These are phyloP conservation scores for Bradypus variegatus DNA, from an alignment of 2,797 vertebrate species.

Conservation along the genomic window DNA sequence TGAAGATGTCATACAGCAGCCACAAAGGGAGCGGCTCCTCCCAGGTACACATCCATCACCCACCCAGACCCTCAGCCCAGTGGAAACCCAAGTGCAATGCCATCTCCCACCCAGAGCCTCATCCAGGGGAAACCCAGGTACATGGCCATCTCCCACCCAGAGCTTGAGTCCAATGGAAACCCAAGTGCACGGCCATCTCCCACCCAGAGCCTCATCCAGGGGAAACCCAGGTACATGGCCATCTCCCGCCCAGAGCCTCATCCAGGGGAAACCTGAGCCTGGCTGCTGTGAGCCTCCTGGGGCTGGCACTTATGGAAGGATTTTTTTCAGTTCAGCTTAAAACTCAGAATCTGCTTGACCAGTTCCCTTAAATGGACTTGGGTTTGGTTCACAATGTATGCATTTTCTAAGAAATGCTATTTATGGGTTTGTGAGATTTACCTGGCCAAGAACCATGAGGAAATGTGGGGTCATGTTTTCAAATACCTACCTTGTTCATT, in stretches of 20 bases:
- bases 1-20: background rate
- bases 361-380: background rate
- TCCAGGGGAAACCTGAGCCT: accelerated
- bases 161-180: no score
- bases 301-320: accelerated
- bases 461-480: background rate
- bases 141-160: accelerated
- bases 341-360: background rate
- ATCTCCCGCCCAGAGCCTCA: accelerated
- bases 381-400: background rate
- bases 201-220: accelerated
- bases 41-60: accelerated
- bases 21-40: accelerated
- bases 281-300: accelerated
- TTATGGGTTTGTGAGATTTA: background rate
- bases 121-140: no score
- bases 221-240: accelerated
- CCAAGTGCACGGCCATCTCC: accelerated
- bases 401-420: background rate
- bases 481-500: background rate
- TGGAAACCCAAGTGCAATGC: accelerated
- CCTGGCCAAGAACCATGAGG: background rate
- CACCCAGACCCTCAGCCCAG: accelerated
- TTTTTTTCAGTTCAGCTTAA: background rate
- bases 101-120: no score